phyloP scores from a whole-genome alignment of 2,113 vertebrate species.

The Hassar affinis region DNA sequence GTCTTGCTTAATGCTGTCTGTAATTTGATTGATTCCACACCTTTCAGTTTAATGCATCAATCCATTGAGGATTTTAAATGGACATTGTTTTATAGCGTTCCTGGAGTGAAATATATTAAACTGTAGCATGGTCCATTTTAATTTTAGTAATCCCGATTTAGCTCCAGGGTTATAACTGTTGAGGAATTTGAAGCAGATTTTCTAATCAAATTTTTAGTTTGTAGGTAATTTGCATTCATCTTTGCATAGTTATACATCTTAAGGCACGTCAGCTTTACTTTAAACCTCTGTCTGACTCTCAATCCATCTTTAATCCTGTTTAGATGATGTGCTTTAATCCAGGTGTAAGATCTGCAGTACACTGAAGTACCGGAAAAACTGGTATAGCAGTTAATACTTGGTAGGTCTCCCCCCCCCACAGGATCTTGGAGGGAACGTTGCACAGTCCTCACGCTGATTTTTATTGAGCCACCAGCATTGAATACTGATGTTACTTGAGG shows the following conservation, averaged over 20 bases:
- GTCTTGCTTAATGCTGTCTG: background rate
- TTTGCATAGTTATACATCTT: background rate
- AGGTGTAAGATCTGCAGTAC: too few species aligned
- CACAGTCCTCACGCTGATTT: too few species aligned
- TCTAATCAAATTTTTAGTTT: background rate
- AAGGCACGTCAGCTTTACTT: background rate
- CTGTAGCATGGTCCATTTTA: background rate
- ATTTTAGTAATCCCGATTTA: background rate
- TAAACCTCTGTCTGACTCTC: background rate
- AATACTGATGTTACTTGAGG: too few species aligned
- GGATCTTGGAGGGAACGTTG: too few species aligned
- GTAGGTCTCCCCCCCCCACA: too few species aligned
- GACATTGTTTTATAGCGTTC: background rate
- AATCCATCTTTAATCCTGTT: background rate
- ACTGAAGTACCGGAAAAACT: too few species aligned
- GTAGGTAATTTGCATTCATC: background rate
- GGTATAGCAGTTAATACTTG: too few species aligned
- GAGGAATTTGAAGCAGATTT: background rate
- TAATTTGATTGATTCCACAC: constrained; percentile 23
- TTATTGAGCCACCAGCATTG: too few species aligned
- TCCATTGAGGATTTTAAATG: background rate
- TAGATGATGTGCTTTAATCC: background rate
- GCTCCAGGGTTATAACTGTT: background rate
- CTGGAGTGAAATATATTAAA: background rate
- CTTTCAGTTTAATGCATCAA: constrained; percentile 2